Base-by-base conservation (phyloP, 2,113 vertebrate species). In the Anarrhichthys ocellatus region DNA sequence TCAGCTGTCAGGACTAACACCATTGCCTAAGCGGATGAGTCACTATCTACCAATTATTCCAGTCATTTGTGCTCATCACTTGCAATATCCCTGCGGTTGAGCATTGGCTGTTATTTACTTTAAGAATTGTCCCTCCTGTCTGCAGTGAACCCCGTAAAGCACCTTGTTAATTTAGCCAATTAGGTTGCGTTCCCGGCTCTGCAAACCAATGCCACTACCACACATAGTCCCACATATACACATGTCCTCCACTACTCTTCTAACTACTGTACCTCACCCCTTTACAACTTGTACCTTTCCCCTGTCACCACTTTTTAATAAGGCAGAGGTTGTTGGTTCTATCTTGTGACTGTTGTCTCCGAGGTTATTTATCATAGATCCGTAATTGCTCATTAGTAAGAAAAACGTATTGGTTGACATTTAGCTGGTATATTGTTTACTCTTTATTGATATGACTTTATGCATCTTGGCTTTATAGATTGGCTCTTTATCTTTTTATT, bases 31-130 rank as follows among this genome's bases (percentile, higher is more conserved):
- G 87, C 64, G 68, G 58, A 88, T 71, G 88, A 84, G 84, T 88
- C 91, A 86, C 81, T 84, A 59, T 91, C 76, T 79, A 76, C 74
- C 86, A 92, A 89, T 90, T 92, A 92, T 89, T 92, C 78, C 82
- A 84, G 78, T 91, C 80, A 86, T 90, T 94, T 91, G 88, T 81
- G 78, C 76, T 77, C 88, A 32, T 86, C 22, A 24, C 76, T 68
- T 22, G 74, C 80, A 78, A 71, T n/a, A 48, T 86, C 75, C 80
- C 63, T 34, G 78, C n/a, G 9, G 81, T 84, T 85, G 87, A 75
- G 80, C 84, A 80, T 75, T 38, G 42, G 78, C 73, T 87, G 79
- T 85, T 90, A 65, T 87, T 86, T 85, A 65, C 87, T 74, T 76
- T 61, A 64, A 73, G 65, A 79, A 61, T 44, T 67, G 1, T 66